phyloP scores from a whole-genome alignment of 2,888 invertebrate species.

The Brachylomia viminalis region DNA sequence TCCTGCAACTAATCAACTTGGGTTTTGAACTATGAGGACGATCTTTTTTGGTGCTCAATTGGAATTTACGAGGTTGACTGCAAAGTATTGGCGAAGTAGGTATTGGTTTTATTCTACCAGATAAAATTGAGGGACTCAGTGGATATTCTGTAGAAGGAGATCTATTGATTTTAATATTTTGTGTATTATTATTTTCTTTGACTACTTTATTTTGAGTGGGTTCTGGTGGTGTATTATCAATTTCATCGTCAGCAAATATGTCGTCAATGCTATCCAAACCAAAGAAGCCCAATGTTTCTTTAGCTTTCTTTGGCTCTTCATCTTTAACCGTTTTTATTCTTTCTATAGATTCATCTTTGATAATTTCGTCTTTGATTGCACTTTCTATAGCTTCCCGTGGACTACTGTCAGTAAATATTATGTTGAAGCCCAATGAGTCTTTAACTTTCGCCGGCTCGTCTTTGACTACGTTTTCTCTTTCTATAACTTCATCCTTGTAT shows the following conservation, averaged over 20 bases:
- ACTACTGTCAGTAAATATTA: constrained; percentile 20
- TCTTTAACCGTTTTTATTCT: constrained; percentile 38
- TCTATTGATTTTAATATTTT: constrained; percentile 39
- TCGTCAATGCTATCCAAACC: constrained; percentile 82
- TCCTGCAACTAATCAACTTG: constrained; percentile 65
- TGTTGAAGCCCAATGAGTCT: constrained; percentile 15
- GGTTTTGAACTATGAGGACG: constrained; percentile 72
- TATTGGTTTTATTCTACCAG: constrained; percentile 72
- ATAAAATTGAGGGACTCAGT: constrained; percentile 84
- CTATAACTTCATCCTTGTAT: constrained; percentile 1
- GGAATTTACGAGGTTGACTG: constrained; percentile 78
- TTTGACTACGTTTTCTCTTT: constrained; percentile 49
- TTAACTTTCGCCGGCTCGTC: constrained; percentile 34
- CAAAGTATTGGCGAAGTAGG: constrained; percentile 83
- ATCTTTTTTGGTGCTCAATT: constrained; percentile 74
- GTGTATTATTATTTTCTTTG: constrained; percentile 31
- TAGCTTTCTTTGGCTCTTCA: constrained; percentile 67
- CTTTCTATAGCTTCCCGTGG: constrained; percentile 12
- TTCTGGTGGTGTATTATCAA: constrained; percentile 71
- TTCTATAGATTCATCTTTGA: constrained; percentile 26
- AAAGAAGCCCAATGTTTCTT: constrained; percentile 72
- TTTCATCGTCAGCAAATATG: constrained; percentile 82
- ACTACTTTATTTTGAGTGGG: constrained; percentile 31
- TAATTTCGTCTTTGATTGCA: neutral
- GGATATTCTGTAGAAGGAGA: constrained; percentile 63